phyloP scores from a whole-genome alignment of 1,140 invertebrate genomes.

The Drosophila bocqueti region DNA sequence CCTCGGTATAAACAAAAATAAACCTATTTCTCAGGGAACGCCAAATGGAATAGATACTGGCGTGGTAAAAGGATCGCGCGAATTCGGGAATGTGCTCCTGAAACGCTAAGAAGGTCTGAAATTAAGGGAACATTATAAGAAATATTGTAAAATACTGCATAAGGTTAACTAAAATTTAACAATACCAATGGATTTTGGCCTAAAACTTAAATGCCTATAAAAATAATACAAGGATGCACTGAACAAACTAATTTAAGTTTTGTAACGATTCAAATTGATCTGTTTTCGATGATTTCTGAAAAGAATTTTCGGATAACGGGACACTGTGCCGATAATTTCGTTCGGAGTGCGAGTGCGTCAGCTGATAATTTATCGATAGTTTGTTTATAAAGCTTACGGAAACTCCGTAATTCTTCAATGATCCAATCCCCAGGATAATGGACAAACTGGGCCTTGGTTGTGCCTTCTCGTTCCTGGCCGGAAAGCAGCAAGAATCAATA shows the following conservation, averaged over 20 bases:
- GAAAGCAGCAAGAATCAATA: constrained; percentile 23
- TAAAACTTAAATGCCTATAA: not conserved
- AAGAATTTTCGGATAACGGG: not conserved
- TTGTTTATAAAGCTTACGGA: not conserved
- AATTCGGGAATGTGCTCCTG: constrained; percentile 71
- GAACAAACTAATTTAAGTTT: not conserved
- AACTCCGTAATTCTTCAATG: not conserved
- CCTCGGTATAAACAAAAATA: constrained; percentile 66
- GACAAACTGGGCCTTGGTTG: constrained; percentile 55
- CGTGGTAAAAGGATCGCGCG: constrained; percentile 57
- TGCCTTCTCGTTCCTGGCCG: constrained; percentile 53
- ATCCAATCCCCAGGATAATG: constrained; percentile 35
- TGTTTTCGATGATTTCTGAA: too few relatives aligned
- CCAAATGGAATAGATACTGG: constrained; percentile 74
- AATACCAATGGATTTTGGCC: not conserved
- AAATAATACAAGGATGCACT: not conserved
- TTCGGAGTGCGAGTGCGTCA: not conserved
- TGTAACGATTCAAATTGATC: not conserved
- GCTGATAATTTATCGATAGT: constrained; percentile 33
- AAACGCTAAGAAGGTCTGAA: constrained; percentile 64
- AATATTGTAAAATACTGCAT: not conserved
- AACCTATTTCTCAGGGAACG: constrained; percentile 66
- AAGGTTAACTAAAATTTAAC: not conserved
- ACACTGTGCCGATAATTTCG: not conserved
- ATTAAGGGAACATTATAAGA: not conserved